Percentiles rank a stretch among this genome's conserved stretches.
These are phyloP conservation scores for Drosophila teissieri DNA, from an alignment of 1,140 invertebrate genomes.

Conservation along the genomic window DNA sequence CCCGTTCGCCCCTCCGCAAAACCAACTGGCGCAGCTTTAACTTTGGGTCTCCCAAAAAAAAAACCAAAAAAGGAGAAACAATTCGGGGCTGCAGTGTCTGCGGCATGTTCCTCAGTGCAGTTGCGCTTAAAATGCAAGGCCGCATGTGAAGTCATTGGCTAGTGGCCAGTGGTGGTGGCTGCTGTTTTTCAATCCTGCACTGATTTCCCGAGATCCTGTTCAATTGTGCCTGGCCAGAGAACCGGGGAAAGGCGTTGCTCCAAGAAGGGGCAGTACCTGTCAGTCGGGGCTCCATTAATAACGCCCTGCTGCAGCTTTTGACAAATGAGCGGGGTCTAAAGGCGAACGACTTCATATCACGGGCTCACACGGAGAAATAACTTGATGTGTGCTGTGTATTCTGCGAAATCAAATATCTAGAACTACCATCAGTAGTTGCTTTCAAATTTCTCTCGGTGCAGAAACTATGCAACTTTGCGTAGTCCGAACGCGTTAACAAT, in stretches of 20 bases:
- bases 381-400: neutral
- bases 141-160: neutral
- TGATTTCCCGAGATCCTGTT: slow-evolving; percentile 15
- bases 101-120: too few relatives aligned
- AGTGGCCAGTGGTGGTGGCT: neutral
- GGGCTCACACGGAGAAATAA: neutral
- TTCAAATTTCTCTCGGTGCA: slow-evolving; percentile 5
- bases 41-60: too few relatives aligned
- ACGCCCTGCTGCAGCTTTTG: slow-evolving; percentile 19
- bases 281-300: slow-evolving; percentile 34
- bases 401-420: too few relatives aligned
- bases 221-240: slow-evolving; percentile 54
- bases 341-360: slow-evolving; percentile 27
- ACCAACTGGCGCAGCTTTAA: neutral
- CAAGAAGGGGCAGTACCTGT: neutral
- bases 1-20: neutral
- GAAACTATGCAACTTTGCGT: slow-evolving; percentile 8
- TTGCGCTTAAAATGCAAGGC: neutral
- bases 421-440: too few relatives aligned
- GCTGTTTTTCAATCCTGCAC: too few relatives aligned
- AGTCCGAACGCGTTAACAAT: slow-evolving; percentile 54
- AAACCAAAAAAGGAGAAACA: too few relatives aligned
- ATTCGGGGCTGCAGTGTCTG: too few relatives aligned
- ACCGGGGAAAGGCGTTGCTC: slow-evolving; percentile 14
- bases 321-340: slow-evolving; percentile 32